These are phyloP conservation scores for Lonchura striata DNA, from an alignment of 2,113 vertebrate species.

Conservation along the genomic window DNA sequence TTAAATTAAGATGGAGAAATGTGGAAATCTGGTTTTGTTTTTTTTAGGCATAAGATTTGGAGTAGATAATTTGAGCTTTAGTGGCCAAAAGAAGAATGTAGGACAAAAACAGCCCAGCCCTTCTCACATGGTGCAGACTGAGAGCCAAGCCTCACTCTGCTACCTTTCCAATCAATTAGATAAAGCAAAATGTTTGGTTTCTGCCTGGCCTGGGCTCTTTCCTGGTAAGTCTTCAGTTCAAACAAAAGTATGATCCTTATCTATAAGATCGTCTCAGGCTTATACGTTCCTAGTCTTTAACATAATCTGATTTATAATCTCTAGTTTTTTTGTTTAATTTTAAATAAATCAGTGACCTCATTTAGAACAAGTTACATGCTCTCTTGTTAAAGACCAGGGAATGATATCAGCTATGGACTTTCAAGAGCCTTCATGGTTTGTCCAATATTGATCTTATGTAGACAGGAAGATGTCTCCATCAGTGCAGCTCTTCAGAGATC, in stretches of 20 bases:
- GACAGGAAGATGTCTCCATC: constrained; percentile 76
- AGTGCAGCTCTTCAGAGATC: constrained; percentile 76
- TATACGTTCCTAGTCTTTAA: not conserved
- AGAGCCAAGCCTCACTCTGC: not conserved
- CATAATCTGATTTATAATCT: not conserved
- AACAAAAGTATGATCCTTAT: not conserved
- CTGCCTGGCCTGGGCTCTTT: not conserved
- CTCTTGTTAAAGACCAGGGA: not conserved
- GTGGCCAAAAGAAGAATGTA: not conserved
- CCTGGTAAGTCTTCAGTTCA: not conserved
- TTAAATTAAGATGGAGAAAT: not conserved
- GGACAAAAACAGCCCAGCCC: not conserved
- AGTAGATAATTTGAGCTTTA: not conserved
- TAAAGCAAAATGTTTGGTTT: not conserved
- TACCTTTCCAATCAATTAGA: not conserved
- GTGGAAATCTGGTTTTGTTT: not conserved
- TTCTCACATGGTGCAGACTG: not conserved
- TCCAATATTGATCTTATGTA: not conserved
- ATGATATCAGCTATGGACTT: not conserved
- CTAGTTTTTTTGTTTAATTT: not conserved
- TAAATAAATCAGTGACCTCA: not conserved
- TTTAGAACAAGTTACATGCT: not conserved
- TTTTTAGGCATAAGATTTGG: not conserved
- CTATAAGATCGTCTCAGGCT: not conserved
- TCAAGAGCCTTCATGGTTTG: not conserved